phyloP scores from a whole-genome alignment of 2,797 vertebrate genomes.

The Notoglanidium macrostoma region DNA sequence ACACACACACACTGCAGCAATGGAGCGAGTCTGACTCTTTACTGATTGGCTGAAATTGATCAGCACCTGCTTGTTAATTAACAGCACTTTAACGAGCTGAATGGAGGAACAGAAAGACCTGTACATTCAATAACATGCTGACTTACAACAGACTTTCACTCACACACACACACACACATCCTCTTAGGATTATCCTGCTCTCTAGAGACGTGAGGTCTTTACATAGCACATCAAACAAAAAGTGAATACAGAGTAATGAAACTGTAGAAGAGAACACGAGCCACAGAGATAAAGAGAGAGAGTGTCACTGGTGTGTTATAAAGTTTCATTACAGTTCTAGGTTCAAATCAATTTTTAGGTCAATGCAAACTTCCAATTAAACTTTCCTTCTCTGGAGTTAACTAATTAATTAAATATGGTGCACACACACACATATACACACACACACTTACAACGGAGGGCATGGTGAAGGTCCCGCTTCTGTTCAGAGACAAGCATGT shows the following conservation, averaged over 20 bases:
- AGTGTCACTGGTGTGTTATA: conserved; percentile 53
- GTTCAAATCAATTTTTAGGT: conserved; percentile 25
- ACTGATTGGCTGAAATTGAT: conserved; percentile 61
- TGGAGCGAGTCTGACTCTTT: not conserved
- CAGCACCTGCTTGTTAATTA: conserved; percentile 65
- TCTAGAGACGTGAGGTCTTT: not conserved
- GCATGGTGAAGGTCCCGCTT: conserved; percentile 80
- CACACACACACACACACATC: conserved; percentile 7
- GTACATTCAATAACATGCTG: conserved; percentile 19
- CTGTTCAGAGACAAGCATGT: conserved; percentile 78
- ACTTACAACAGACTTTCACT: conserved; percentile 2
- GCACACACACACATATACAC: not conserved
- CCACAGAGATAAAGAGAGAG: not conserved
- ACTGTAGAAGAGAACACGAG: conserved; percentile 4
- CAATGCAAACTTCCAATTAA: conserved; percentile 40
- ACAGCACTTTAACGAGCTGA: conserved; percentile 55
- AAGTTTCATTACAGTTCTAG: conserved; percentile 17
- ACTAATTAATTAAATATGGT: conserved; percentile 8
- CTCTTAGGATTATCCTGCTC: not conserved
- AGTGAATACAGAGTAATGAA: not conserved
- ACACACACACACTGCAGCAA: not conserved
- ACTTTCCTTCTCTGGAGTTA: not conserved
- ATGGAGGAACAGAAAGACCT: not conserved
- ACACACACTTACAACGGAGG: conserved; percentile 80
- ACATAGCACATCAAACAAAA: not conserved